Conservation (phyloP, 2,797 vertebrate species). For the Eutrigla gurnardus region DNA sequence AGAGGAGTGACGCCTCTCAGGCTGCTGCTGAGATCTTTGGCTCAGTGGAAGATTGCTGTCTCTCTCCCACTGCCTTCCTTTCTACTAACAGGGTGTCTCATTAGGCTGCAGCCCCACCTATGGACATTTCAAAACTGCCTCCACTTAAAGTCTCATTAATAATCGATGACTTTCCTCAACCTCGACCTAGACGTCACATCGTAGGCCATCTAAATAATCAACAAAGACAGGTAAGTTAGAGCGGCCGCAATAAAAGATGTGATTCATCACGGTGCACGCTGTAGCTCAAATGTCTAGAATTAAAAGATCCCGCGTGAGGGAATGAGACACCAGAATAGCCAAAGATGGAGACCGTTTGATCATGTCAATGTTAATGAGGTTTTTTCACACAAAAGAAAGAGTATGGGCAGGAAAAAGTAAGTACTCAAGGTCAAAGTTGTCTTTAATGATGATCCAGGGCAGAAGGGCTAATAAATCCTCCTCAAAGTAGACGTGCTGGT, state of each 20-base stretch:
- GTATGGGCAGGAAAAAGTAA: not conserved
- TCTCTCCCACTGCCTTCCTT: conserved; percentile 2
- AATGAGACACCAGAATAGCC: not conserved
- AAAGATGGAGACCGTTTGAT: not conserved
- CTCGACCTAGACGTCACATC: conserved; percentile 2
- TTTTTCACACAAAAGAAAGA: not conserved
- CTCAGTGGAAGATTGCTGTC: conserved; percentile 44
- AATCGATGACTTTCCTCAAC: conserved; percentile 17
- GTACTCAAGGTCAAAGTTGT: conserved; percentile 6
- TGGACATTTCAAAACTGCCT: conserved; percentile 24
- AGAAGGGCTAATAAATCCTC: conserved; percentile 1
- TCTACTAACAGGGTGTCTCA: conserved; percentile 40
- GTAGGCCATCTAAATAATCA: conserved; percentile 13
- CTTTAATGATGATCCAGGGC: conserved; percentile 7
- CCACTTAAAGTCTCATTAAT: conserved; percentile 34
- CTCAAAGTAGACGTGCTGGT: not conserved
- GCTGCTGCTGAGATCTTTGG: conserved; percentile 53
- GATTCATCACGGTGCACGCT: not conserved
- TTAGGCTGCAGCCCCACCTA: conserved; percentile 22
- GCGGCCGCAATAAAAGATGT: conserved; percentile 11
- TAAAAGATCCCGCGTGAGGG: not conserved
- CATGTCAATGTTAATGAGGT: not conserved
- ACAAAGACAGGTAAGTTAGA: conserved; percentile 5
- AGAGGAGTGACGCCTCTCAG: conserved; percentile 41
- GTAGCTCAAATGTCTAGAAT: not conserved